Evolutionary conservation across 2,113 vertebrate species (phyloP).

Genomic region (Synodontis membranacea): DNA sequence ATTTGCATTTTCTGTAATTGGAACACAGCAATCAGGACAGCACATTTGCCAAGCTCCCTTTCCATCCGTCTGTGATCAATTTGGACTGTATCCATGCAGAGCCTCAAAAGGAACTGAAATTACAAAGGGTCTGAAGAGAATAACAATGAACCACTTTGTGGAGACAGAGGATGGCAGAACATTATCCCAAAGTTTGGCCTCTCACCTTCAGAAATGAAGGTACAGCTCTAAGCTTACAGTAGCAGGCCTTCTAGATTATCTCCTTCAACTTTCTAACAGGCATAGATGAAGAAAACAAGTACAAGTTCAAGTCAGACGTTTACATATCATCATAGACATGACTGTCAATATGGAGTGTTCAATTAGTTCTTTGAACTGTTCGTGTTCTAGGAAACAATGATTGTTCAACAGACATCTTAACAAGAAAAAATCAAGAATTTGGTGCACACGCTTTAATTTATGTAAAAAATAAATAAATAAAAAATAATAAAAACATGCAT

Average conservation of each 20-base stretch:
- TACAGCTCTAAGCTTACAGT: not conserved
- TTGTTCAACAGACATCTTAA: too few relatives aligned
- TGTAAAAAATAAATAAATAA: too few relatives aligned
- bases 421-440: too few relatives aligned
- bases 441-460: too few relatives aligned
- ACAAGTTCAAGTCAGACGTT: too few relatives aligned
- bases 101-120: conserved; percentile 14
- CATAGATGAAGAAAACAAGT: not conserved
- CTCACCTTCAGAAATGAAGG: conserved; percentile 21
- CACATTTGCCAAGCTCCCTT: not conserved
- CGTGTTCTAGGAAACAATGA: too few relatives aligned
- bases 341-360: too few relatives aligned
- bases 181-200: not conserved
- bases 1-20: conserved; percentile 26
- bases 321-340: too few relatives aligned
- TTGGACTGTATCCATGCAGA: conserved; percentile 19
- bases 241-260: not conserved
- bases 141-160: not conserved
- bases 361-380: too few relatives aligned
- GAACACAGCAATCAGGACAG: conserved; percentile 5
- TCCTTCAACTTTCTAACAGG: not conserved
- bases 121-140: not conserved
- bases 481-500: too few relatives aligned
- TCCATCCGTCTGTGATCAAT: not conserved
- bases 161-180: not conserved